phyloP scores from a whole-genome alignment of 2,113 vertebrate genomes.

The Myrmecobius fasciatus region DNA sequence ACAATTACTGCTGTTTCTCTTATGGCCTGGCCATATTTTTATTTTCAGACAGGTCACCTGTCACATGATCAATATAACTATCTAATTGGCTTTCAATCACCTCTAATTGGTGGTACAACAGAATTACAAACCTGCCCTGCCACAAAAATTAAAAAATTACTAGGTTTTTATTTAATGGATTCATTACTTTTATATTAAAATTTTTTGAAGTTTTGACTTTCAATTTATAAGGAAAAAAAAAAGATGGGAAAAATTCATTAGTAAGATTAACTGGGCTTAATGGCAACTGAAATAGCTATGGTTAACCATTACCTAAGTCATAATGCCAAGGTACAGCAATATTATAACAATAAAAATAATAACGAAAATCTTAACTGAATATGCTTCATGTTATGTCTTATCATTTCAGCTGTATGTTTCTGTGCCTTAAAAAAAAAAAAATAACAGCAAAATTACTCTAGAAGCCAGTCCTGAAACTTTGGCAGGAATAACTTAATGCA shows the following conservation, averaged over 20 bases:
- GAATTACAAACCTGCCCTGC: not conserved
- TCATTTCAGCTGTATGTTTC: not conserved
- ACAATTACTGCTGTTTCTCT: not conserved
- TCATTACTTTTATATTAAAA: not conserved
- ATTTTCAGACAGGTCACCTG: slow-evolving; percentile 52
- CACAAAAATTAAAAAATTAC: not conserved
- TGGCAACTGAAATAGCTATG: not conserved
- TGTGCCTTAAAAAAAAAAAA: not conserved
- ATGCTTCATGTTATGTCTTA: not conserved
- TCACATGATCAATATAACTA: not conserved
- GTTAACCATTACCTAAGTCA: not conserved
- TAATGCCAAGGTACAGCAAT: not conserved
- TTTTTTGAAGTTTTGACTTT: slow-evolving; percentile 10
- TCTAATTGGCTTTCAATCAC: slow-evolving; percentile 8
- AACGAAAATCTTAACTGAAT: not conserved
- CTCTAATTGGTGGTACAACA: slow-evolving; percentile 5
- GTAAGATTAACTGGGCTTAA: not conserved
- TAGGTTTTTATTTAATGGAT: not conserved
- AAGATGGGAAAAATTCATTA: not conserved
- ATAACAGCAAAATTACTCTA: not conserved
- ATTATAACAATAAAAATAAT: not conserved
- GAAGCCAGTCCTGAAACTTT: not conserved
- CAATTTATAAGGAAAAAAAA: not conserved
- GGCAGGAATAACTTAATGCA: not conserved
- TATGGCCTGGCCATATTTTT: not conserved